Percentiles rank a stretch among this genome's conserved stretches.
Evolutionary conservation across 2,888 invertebrate species (phyloP).

Genomic region (Acanthopleura granulata): DNA sequence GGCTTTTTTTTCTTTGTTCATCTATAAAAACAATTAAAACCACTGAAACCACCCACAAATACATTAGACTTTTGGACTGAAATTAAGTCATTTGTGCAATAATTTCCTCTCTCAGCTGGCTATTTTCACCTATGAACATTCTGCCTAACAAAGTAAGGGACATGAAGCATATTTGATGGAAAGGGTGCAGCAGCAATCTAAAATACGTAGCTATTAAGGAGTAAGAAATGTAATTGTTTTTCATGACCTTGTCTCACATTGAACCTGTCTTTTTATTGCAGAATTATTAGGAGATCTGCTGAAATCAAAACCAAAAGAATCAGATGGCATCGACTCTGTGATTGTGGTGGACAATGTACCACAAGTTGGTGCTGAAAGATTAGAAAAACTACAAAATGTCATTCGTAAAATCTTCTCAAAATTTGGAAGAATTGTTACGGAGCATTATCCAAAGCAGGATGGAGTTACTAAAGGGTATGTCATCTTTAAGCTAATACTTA

Average conservation of each 20-base stretch:
- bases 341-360: slow-evolving; percentile 97
- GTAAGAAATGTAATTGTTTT: too few species aligned
- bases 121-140: too few species aligned
- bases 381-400: slow-evolving; percentile 93
- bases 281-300: slow-evolving; percentile 93
- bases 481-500: neutral
- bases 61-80: too few species aligned
- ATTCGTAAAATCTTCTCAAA: slow-evolving; percentile 91
- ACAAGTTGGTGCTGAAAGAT: slow-evolving; percentile 88
- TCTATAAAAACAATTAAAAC: too few species aligned
- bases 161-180: too few species aligned
- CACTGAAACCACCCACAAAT: too few species aligned
- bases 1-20: too few species aligned
- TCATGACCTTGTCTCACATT: neutral
- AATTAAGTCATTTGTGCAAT: too few species aligned
- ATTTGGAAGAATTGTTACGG: slow-evolving; percentile 87
- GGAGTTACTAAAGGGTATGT: slow-evolving; percentile 85
- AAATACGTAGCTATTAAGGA: too few species aligned
- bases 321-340: slow-evolving; percentile 95
- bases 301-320: slow-evolving; percentile 90
- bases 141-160: too few species aligned
- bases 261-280: slow-evolving; percentile 70
- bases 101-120: too few species aligned
- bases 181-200: too few species aligned
- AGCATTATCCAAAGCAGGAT: slow-evolving; percentile 87